Evolutionary conservation across 2,888 invertebrate species (phyloP).

Genomic region (Sphaerophoria taeniata): DNA sequence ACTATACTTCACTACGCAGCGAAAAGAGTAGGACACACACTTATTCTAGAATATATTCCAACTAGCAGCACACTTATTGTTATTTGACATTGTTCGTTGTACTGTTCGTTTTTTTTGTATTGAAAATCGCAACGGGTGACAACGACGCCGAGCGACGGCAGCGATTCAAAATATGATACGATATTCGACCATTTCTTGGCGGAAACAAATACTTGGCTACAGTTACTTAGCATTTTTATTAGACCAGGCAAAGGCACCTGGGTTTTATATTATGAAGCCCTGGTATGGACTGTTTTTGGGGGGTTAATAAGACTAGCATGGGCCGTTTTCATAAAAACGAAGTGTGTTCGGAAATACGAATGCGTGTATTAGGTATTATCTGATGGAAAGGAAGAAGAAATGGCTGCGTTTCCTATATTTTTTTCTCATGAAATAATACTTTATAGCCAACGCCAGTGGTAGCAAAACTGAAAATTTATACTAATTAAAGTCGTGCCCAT

Average conservation of each 20-base stretch:
- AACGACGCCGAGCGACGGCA: too few relatives aligned
- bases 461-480: slow-evolving; percentile 18
- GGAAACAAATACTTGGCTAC: slow-evolving; percentile 56
- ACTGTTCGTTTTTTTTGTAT: too few relatives aligned
- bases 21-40: too few relatives aligned
- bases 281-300: slow-evolving; percentile 49
- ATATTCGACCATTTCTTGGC: slow-evolving; percentile 31
- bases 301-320: slow-evolving; percentile 69
- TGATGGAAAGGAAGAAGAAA: slow-evolving; percentile 49
- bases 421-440: background rate
- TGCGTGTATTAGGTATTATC: slow-evolving; percentile 58
- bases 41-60: too few relatives aligned
- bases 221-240: slow-evolving; percentile 67
- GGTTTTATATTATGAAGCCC: background rate
- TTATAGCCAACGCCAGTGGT: slow-evolving; percentile 24
- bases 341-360: slow-evolving; percentile 70
- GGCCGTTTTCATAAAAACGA: slow-evolving; percentile 64
- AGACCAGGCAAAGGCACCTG: too few relatives aligned
- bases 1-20: too few relatives aligned
- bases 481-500: slow-evolving; percentile 19
- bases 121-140: slow-evolving; percentile 10
- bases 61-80: too few relatives aligned
- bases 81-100: too few relatives aligned
- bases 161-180: too few relatives aligned
- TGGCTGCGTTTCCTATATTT: slow-evolving; percentile 44